Conservation (phyloP, 2,113 vertebrate species). For the Athene cunicularia region DNA sequence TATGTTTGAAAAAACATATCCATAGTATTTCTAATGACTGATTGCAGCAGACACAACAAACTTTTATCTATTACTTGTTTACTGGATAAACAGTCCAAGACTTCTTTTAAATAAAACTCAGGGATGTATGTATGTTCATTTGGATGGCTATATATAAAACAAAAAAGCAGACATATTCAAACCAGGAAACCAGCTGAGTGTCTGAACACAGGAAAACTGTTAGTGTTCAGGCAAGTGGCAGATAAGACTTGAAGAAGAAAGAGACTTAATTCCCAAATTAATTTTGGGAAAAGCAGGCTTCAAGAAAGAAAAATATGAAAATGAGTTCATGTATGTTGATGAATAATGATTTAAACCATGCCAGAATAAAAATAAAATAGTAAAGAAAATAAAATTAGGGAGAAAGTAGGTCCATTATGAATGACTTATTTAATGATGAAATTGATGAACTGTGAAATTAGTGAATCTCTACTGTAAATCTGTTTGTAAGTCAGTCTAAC, state of each 20-base stretch:
- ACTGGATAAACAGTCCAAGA: neutral
- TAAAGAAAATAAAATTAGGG: neutral
- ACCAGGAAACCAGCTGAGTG: neutral
- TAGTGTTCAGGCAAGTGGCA: neutral
- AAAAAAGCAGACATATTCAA: neutral
- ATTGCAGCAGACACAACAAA: neutral
- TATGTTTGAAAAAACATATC: neutral
- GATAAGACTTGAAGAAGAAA: neutral
- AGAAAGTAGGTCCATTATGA: constrained; percentile 50
- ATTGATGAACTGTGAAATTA: neutral
- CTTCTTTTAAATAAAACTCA: neutral
- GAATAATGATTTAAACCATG: neutral
- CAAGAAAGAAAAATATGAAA: neutral
- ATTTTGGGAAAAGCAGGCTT: neutral
- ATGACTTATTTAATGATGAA: constrained; percentile 5
- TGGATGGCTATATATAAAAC: neutral
- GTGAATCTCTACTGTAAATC: neutral
- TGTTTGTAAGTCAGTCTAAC: neutral
- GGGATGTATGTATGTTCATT: neutral
- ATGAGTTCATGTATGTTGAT: neutral
- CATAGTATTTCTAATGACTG: neutral
- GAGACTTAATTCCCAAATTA: neutral
- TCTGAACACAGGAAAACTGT: neutral
- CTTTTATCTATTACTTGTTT: neutral
- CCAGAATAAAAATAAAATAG: neutral